Evolutionary conservation across 2,797 vertebrate species (phyloP), one percentile per base, ranked within the genome.

Genomic region (Streptopelia turtur): DNA sequence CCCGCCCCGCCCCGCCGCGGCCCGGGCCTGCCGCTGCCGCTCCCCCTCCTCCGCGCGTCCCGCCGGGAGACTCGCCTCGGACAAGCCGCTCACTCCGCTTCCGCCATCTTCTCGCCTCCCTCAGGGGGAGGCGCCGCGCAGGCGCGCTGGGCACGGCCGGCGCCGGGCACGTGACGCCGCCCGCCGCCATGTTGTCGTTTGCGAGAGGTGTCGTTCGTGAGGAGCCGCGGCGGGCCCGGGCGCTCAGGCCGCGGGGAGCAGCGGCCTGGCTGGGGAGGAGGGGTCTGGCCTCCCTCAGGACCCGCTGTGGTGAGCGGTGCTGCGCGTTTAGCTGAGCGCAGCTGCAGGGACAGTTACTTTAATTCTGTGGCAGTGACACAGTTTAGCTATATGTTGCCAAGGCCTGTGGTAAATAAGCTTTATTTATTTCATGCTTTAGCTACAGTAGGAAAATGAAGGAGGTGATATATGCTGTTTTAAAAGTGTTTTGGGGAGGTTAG

Each of bases 51-150:
- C 87, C 91, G 75, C 90, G 59, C 89, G 69, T 69, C 89, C 92
- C 78, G 91, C 91, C 78, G 39, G 59, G 77, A 91, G 95, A 96
- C 96, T 94, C 94, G 96, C 97, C 96, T 94, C 96, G 89, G 91
- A 89, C 96, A 33, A 96, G 95, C 89, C 96, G 97, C 97, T 98
- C 98, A 98, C 97, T 97, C 96, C 93, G 97, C 97, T 98, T 98
- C 98, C 98, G 98, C 98, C 98, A 98, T 98, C 95, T 98, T 98
- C 97, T 98, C 95, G 28, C 97, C 96, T 97, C 97, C 98, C 98
- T 98, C 97, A 86, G 96, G 96, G 96, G 96, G 95, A 41, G 72
- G 87, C 2, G 94, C 87, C 93, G 97, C 98, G 98, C 98, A 98
- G 95, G 97, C 98, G 94, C 70, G 35, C 41, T 52, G n/a, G 27